A percentile compares a stretch with the other conserved stretches of the same genome.
phyloP scores from a whole-genome alignment of 2,888 invertebrate species.

The Trissoscelio sp. region DNA sequence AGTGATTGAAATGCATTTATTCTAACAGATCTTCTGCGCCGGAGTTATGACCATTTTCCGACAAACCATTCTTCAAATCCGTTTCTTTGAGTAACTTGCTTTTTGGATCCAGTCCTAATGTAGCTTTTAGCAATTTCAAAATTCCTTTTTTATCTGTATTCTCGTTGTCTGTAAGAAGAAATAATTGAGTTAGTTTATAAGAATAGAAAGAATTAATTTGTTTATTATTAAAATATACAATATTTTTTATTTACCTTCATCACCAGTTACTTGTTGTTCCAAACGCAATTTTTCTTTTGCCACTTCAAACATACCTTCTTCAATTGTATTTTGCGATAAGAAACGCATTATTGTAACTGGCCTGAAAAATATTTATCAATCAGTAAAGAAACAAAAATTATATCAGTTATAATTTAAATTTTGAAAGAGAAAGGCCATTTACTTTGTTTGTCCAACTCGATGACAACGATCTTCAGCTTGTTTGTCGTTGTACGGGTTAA shows the following conservation, averaged over 20 bases:
- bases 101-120: conserved; percentile 87
- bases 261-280: conserved; percentile 92
- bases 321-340: conserved; percentile 93
- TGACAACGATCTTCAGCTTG: conserved; percentile 96
- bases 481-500: conserved; percentile 99
- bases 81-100: conserved; percentile 75
- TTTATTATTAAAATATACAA: background rate
- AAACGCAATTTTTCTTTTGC: conserved; percentile 96
- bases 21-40: conserved; percentile 35
- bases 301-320: conserved; percentile 95
- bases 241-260: conserved; percentile 83
- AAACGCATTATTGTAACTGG: conserved; percentile 94
- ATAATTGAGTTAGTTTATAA: conserved; percentile 11
- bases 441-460: conserved; percentile 87
- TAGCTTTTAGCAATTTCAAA: conserved; percentile 91
- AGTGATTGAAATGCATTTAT: conserved; percentile 15
- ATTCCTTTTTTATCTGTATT: conserved; percentile 91
- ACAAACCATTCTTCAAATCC: conserved; percentile 68
- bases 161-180: conserved; percentile 86
- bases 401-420: background rate
- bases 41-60: conserved; percentile 40
- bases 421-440: conserved; percentile 16
- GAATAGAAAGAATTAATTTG: conserved; percentile 37
- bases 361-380: conserved; percentile 82
- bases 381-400: background rate